These are phyloP conservation scores for Pseudochaenichthys georgianus DNA, from an alignment of 2,797 vertebrate species.

Conservation along the genomic window DNA sequence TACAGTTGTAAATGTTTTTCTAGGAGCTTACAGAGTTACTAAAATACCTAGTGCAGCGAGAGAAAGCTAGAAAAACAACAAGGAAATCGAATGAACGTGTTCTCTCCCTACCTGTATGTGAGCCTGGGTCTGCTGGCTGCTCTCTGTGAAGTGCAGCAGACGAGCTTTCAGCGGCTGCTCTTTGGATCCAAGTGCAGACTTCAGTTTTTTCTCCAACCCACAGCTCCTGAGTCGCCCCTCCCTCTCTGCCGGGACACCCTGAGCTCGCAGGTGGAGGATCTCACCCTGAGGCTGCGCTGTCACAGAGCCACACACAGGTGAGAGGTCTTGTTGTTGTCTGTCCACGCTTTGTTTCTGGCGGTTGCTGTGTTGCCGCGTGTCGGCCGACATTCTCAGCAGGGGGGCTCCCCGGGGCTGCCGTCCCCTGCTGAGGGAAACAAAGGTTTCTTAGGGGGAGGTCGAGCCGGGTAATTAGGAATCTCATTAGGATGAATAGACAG, in stretches of 20 bases:
- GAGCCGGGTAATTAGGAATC: slow-evolving; percentile 17
- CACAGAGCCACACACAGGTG: neutral
- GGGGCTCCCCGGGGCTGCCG: slow-evolving; percentile 35
- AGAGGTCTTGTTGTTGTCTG: slow-evolving; percentile 32
- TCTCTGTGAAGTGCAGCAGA: slow-evolving; percentile 29
- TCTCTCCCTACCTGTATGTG: slow-evolving; percentile 56
- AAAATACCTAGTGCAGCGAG: no score
- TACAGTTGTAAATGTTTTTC: no score
- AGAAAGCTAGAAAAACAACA: no score
- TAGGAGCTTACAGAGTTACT: no score
- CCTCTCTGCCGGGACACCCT: slow-evolving; percentile 8
- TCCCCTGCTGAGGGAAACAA: slow-evolving; percentile 71
- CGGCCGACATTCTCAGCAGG: slow-evolving; percentile 48
- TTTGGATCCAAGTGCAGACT: slow-evolving; percentile 36
- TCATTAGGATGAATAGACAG: slow-evolving; percentile 56
- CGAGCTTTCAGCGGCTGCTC: slow-evolving; percentile 46
- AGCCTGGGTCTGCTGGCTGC: slow-evolving; percentile 23
- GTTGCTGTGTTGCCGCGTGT: slow-evolving; percentile 22
- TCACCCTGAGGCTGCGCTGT: slow-evolving; percentile 13
- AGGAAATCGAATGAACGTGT: no score
- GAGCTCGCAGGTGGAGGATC: neutral
- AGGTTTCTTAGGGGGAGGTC: slow-evolving; percentile 41
- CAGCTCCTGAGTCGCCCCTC: neutral
- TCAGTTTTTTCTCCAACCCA: neutral
- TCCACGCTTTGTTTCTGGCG: slow-evolving; percentile 34